Base-by-base conservation (phyloP, 2,797 vertebrate species). In the Gastrophryne carolinensis region DNA sequence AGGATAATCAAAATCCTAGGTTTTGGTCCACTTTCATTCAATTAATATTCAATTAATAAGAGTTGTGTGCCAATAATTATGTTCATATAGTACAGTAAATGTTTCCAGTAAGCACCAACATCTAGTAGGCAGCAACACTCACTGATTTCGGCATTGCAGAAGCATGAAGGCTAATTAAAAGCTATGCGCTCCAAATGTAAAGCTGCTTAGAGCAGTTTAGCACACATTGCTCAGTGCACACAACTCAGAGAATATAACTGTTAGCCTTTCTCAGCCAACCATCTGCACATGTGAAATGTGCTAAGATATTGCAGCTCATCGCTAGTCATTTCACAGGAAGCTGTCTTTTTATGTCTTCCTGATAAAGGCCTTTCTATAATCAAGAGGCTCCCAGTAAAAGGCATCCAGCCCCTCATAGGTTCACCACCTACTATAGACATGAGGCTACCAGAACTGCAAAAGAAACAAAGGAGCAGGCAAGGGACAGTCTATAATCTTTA, bases 111-210 rank as follows among this genome's bases (percentile, higher is more conserved):
- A 56, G 57, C 30, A 10, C 52, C 6, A 35, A 15, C 39, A 63
- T 70, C 27, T 49, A 58, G 44, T 70, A 47, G 17, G n/a, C n/a
- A n/a, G n/a, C n/a, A 61, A 54, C 19, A 39, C 56, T 49, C 62
- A 72, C 39, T 26, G 29, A 7, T 30, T 77, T 23, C 24, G 60
- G 56, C 49, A 64, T 63, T 70, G 34, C 75, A 77, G 66, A 78
- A 64, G 52, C 65, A 61, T 11, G 35, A 60, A n/a, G 65, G 50
- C 37, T 77, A 71, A 78, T 78, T 23, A 78, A 64, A 37, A 56
- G 17, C 37, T 65, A 65, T 60, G 50, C 58, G 53, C 30, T 66
- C 23, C 50, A 72, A 65, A 72, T 65, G 72, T 71, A 78, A 39
- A 69, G 27, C 65, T 49, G 27, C 75, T 71, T 70, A 30, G 47